A percentile compares a stretch with the other conserved stretches of the same genome.
Evolutionary conservation across 2,113 vertebrate species (phyloP).

Genomic region (Equus quagga): DNA sequence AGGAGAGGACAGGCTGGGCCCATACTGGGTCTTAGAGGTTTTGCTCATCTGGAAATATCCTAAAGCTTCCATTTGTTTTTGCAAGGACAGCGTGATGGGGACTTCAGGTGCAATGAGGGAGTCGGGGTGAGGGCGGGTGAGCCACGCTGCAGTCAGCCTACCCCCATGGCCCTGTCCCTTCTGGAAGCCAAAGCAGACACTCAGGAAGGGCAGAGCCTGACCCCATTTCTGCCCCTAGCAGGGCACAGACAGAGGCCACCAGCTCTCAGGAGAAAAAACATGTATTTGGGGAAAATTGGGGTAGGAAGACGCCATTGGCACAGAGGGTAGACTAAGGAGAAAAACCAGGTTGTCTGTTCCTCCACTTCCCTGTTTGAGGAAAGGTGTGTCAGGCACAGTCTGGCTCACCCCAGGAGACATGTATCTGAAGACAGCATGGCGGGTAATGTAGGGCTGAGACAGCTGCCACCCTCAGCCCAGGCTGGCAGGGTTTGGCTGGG

Average conservation of each 20-base stretch:
- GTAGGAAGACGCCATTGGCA: background rate
- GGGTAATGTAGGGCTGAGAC: background rate
- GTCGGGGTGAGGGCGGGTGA: too few relatives aligned
- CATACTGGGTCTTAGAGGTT: slow-evolving; percentile 22
- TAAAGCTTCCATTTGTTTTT: slow-evolving; percentile 80
- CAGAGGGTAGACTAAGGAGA: background rate
- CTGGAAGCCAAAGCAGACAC: background rate
- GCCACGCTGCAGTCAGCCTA: background rate
- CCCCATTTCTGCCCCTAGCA: fast-evolving
- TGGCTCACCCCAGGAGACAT: too few relatives aligned
- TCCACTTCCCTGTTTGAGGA: background rate
- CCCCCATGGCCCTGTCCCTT: background rate
- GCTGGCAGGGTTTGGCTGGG: background rate
- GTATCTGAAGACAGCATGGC: background rate
- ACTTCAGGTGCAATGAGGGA: background rate
- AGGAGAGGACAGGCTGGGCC: too few relatives aligned
- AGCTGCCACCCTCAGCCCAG: fast-evolving
- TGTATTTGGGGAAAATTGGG: background rate
- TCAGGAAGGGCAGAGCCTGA: background rate
- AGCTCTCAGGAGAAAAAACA: background rate
- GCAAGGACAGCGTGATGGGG: slow-evolving; percentile 78
- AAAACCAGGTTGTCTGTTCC: too few relatives aligned
- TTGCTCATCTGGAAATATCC: slow-evolving; percentile 69
- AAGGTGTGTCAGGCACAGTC: fast-evolving
- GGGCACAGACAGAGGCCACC: background rate